Percentiles rank a stretch among this genome's conserved stretches.
Conservation (phyloP, 30 jellyfish, hydroid and myxozoan species). For the Morbakka virulenta region DNA sequence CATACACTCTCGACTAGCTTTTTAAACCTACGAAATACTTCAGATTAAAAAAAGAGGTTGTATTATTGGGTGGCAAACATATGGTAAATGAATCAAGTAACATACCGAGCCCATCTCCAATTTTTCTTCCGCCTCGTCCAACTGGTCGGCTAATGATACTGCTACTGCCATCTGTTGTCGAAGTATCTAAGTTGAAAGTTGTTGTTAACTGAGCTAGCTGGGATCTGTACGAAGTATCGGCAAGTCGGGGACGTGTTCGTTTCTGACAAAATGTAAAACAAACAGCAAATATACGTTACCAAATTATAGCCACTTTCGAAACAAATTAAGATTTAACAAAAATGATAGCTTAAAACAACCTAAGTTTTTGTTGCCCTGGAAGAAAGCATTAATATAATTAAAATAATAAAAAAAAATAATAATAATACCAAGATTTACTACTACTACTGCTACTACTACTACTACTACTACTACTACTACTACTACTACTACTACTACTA, state of each 20-base stretch:
- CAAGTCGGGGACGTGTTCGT: constrained; percentile 56
- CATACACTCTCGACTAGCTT: background rate
- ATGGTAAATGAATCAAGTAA: too few species aligned
- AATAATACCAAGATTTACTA: too few species aligned
- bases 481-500: too few species aligned
- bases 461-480: too few species aligned
- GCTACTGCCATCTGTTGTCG: constrained; percentile 89
- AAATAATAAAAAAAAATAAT: too few species aligned
- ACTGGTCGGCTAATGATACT: too few species aligned
- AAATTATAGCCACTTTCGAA: background rate
- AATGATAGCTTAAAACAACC: background rate
- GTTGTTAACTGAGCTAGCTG: constrained; percentile 55
- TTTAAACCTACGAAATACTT: background rate
- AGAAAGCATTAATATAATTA: too few species aligned
- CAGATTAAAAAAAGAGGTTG: too few species aligned
- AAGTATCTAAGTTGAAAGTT: constrained; percentile 53
- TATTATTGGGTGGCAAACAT: too few species aligned
- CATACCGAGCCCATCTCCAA: constrained; percentile 16
- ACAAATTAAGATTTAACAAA: background rate
- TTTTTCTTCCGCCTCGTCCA: constrained; percentile 43
- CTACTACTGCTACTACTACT: too few species aligned
- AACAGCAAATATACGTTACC: background rate
- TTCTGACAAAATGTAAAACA: constrained; percentile 13
- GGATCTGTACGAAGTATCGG: constrained; percentile 43
- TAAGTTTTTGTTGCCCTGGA: too few species aligned